Percentiles rank a stretch among this genome's conserved stretches.
Evolutionary conservation across 2,113 vertebrate species (phyloP).

Genomic region (Hymenochirus boettgeri): DNA sequence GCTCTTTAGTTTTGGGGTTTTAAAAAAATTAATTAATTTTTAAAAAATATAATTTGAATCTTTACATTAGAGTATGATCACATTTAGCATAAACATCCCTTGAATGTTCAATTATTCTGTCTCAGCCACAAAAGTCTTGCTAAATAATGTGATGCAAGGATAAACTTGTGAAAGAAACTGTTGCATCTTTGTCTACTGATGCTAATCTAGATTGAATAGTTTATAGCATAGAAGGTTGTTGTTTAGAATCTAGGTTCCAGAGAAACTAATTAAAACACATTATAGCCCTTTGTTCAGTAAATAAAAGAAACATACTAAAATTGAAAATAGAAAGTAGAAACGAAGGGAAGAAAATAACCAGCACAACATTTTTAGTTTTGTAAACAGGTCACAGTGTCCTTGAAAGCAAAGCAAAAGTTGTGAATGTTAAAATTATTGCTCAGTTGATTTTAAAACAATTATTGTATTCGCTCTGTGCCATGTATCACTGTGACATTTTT

Average conservation of each 20-base stretch:
- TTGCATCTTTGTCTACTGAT: constrained; percentile 20
- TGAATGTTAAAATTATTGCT: constrained; percentile 47
- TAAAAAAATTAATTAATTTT: no score
- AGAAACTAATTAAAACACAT: constrained; percentile 40
- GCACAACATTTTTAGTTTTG: constrained; percentile 22
- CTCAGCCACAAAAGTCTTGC: not conserved
- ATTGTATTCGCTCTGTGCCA: constrained; percentile 46
- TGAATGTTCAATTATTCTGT: no score
- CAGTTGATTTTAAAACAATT: constrained; percentile 53
- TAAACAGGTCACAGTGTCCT: constrained; percentile 42
- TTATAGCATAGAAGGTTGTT: constrained; percentile 33
- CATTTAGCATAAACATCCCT: no score
- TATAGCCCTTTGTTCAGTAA: constrained; percentile 19
- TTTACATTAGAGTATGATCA: no score
- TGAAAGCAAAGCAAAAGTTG: constrained; percentile 42
- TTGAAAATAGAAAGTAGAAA: constrained; percentile 6
- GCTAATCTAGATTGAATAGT: constrained; percentile 34
- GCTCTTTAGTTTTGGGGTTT: no score
- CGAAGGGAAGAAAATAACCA: constrained; percentile 33
- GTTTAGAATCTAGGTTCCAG: constrained; percentile 35
- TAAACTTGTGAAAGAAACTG: constrained; percentile 22
- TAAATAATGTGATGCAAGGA: constrained; percentile 19
- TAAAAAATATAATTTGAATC: no score
- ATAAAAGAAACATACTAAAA: constrained; percentile 18
- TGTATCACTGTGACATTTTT: constrained; percentile 43